These are phyloP conservation scores for Leptoteleia sp. DNA, from an alignment of 1,140 invertebrate genomes.

Conservation along the genomic window DNA sequence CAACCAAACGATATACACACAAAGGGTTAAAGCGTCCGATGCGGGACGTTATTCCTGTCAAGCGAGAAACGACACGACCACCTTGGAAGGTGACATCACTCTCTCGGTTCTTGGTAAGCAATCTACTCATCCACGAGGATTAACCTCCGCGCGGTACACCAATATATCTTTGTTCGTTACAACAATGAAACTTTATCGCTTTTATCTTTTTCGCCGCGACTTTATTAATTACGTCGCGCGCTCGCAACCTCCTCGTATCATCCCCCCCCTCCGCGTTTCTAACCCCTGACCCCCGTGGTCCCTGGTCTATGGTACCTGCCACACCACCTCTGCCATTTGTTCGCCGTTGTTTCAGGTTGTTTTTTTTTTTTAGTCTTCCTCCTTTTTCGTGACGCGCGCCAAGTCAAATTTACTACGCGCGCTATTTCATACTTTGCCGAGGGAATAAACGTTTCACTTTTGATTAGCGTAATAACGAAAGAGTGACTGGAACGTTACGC, in stretches of 20 bases:
- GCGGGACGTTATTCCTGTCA: constrained; percentile 88
- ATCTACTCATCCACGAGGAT: constrained; percentile 51
- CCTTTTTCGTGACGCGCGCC: constrained; percentile 1
- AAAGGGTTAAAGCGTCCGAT: constrained; percentile 83
- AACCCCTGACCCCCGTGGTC: too few relatives aligned
- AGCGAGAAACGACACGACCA: constrained; percentile 86
- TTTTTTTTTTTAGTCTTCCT: not conserved
- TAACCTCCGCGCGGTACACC: constrained; percentile 51
- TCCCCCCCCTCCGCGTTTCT: too few relatives aligned
- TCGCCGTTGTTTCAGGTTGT: too few relatives aligned
- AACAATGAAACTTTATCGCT: constrained; percentile 54
- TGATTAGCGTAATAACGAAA: constrained; percentile 17
- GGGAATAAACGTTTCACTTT: constrained; percentile 26
- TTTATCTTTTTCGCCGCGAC: constrained; percentile 37
- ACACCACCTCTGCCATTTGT: too few relatives aligned
- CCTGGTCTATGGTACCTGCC: too few relatives aligned
- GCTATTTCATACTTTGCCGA: constrained; percentile 30
- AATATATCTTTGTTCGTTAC: constrained; percentile 51
- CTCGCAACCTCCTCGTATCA: not conserved
- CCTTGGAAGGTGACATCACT: constrained; percentile 84
- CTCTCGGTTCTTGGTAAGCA: constrained; percentile 85
- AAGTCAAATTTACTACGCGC: constrained; percentile 31
- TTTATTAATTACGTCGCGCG: constrained; percentile 41
- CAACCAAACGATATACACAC: constrained; percentile 91
- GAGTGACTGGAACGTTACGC: too few relatives aligned